Conservation (phyloP, 2,113 vertebrate species). For the Lipophrys pholis region DNA sequence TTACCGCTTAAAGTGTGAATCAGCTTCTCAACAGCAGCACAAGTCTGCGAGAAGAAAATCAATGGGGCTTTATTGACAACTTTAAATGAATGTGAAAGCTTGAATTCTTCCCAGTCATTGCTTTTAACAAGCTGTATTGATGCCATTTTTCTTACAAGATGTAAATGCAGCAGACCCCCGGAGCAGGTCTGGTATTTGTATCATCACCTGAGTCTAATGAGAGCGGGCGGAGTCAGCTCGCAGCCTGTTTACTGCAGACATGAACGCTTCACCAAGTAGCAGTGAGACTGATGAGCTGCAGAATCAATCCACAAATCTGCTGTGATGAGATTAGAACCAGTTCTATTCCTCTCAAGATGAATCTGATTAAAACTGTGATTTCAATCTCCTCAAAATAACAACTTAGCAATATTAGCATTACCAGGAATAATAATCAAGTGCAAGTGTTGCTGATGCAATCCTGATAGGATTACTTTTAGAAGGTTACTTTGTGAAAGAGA, state of each 20-base stretch:
- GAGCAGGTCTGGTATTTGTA: constrained; percentile 14
- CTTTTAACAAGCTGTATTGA: constrained; percentile 28
- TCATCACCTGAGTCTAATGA: constrained; percentile 13
- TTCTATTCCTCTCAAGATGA: constrained; percentile 18
- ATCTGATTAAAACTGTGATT: constrained; percentile 41
- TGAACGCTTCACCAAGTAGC: constrained; percentile 12
- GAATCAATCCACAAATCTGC: constrained; percentile 11
- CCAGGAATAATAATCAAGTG: not conserved
- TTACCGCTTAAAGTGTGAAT: constrained; percentile 31
- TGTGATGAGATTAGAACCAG: constrained; percentile 34
- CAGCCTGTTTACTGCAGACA: constrained; percentile 23
- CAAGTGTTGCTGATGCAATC: constrained; percentile 13
- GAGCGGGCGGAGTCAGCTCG: not conserved
- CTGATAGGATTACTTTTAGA: too few relatives aligned
- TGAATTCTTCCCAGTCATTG: constrained; percentile 21
- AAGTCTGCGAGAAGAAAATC: constrained; percentile 34
- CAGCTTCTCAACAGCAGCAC: constrained; percentile 27
- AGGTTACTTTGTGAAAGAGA: too few relatives aligned
- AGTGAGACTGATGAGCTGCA: constrained; percentile 14
- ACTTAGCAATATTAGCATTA: constrained; percentile 25
- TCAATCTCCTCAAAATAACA: constrained; percentile 28
- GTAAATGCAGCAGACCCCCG: constrained; percentile 1
- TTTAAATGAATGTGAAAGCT: constrained; percentile 31
- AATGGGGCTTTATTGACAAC: constrained; percentile 24
- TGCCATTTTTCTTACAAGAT: constrained; percentile 8